Percentiles rank a stretch among this genome's conserved stretches.
Evolutionary conservation across 1,140 invertebrate genomes (phyloP).

Genomic region (Teleogryllus occipitalis): DNA sequence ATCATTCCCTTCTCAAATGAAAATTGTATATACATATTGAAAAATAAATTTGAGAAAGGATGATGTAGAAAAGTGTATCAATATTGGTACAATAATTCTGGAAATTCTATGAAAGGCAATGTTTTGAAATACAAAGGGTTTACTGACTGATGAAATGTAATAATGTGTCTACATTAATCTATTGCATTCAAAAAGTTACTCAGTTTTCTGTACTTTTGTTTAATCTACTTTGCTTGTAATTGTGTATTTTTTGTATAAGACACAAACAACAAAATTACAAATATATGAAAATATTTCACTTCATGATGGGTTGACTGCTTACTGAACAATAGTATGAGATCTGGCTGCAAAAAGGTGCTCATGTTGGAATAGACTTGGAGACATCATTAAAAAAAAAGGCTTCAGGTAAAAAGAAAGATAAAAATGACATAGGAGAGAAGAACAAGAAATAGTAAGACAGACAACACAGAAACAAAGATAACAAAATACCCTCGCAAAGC

Average conservation of each 20-base stretch:
- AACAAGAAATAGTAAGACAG: conserved; percentile 9
- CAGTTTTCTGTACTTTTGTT: background rate
- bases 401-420: background rate
- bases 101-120: background rate
- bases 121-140: background rate
- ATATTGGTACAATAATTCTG: background rate
- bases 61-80: background rate
- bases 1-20: too few relatives aligned
- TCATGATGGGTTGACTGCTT: background rate
- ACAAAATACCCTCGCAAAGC: conserved; percentile 7
- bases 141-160: background rate
- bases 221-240: background rate
- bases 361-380: background rate
- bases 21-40: background rate
- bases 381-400: background rate
- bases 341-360: background rate
- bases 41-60: background rate
- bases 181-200: background rate
- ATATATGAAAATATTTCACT: background rate
- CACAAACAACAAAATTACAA: conserved; percentile 1
- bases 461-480: conserved; percentile 19
- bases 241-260: background rate
- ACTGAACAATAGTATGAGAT: conserved; percentile 2
- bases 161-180: background rate
- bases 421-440: conserved; percentile 3